Conservation (phyloP, 1,140 invertebrate genomes). For the Drosophila baimaii region DNA sequence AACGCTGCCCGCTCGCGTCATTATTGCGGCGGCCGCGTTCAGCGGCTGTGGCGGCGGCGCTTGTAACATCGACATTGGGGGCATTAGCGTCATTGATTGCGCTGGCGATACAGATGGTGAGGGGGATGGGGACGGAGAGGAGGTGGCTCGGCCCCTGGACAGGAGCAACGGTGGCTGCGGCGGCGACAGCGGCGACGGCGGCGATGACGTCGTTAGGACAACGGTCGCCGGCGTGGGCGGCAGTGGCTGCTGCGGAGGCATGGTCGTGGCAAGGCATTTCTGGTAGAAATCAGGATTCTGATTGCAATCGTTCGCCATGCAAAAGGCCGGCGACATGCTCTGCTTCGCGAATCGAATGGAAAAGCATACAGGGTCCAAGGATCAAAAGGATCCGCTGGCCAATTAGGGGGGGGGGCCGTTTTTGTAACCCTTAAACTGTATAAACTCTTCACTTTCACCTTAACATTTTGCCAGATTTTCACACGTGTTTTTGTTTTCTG, state of each 20-base stretch:
- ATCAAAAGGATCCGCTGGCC: neutral
- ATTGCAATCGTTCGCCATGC: slow-evolving; percentile 70
- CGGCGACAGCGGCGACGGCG: neutral
- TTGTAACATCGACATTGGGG: slow-evolving; percentile 19
- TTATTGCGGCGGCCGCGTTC: slow-evolving; percentile 25
- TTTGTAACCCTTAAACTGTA: too few relatives aligned
- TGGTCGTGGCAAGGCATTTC: slow-evolving; percentile 38
- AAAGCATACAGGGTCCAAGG: neutral
- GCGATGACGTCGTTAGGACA: slow-evolving; percentile 50
- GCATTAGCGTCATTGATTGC: slow-evolving; percentile 17
- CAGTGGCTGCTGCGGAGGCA: slow-evolving; percentile 2
- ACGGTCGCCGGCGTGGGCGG: slow-evolving; percentile 14
- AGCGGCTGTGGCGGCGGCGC: slow-evolving; percentile 14
- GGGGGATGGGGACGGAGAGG: slow-evolving; percentile 9
- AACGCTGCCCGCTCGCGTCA: slow-evolving; percentile 68
- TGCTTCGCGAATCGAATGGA: neutral
- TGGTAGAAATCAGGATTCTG: slow-evolving; percentile 45
- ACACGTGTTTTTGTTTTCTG: neutral
- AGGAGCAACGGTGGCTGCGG: neutral
- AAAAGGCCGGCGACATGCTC: slow-evolving; percentile 77
- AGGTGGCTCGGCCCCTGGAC: neutral
- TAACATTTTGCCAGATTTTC: slow-evolving; percentile 2
- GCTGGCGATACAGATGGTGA: slow-evolving; percentile 19
- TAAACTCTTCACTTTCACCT: neutral
- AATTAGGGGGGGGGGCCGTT: too few relatives aligned